Base-by-base conservation (phyloP, 2,888 invertebrate species). In the Anaspis maculata region DNA sequence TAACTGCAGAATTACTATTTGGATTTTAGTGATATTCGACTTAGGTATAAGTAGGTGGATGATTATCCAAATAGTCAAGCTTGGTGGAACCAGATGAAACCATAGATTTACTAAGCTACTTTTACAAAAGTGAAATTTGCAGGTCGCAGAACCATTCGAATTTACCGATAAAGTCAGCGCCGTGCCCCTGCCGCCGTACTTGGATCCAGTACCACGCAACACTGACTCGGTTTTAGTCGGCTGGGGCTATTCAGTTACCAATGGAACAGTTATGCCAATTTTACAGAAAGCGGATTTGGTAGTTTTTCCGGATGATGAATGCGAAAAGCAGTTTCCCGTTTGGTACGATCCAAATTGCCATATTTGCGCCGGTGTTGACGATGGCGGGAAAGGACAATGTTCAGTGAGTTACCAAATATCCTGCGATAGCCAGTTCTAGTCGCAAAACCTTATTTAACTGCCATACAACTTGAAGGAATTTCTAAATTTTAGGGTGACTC, bases 371-470 rank as follows among this genome's bases (percentile, higher is more conserved):
- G 33, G 33, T n/a, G 9, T 28, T 13, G 15, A 15, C 3, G 28
- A 22, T 3, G 22, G 21, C 3, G 22, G 33, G 4, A 21, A 23
- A 23, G 33, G 33, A 16, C 33, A 33, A 22, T 33, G 28, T 22
- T 21, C 33, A n/a, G 27, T 32, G 12, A 4, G 10, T 11, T 12
- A 27, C 4, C 1, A 19, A 19, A 13, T 27, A n/a, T n/a, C n/a
- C n/a, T n/a, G n/a, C n/a, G n/a, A n/a, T n/a, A n/a, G n/a, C n/a
- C 6, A n/a, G 2, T 10, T 10, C 13, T 13, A 11, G 7, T 14
- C 11, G 3, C 6, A 7, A 14, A 13, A 3, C 12, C 7, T n/a
- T 31, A n/a, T n/a, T n/a, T n/a, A n/a, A n/a, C n/a, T n/a, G n/a
- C n/a, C n/a, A n/a, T n/a, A n/a, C n/a, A n/a, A n/a, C n/a, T n/a